Evolutionary conservation across 2,888 invertebrate genomes (phyloP).

Genomic region (Platerodrilus igneus): DNA sequence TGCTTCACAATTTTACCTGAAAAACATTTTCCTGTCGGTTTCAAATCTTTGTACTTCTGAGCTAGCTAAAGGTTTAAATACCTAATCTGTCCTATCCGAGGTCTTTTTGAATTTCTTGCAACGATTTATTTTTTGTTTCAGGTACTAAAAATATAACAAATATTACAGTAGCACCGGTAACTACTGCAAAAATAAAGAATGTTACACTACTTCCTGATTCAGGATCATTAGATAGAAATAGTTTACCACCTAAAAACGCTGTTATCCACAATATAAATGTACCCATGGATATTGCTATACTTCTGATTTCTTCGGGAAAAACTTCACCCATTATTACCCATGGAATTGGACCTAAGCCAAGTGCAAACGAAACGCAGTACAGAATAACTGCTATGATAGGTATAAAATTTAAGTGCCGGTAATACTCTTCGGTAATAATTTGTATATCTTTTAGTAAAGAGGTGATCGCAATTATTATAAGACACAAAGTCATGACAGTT

Average conservation of each 20-base stretch:
- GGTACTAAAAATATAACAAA: constrained; percentile 65
- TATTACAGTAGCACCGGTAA: constrained; percentile 58
- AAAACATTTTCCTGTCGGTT: no score
- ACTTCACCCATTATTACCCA: constrained; percentile 75
- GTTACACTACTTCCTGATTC: constrained; percentile 57
- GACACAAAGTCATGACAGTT: constrained; percentile 61
- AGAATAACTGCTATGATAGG: constrained; percentile 65
- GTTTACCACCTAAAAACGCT: constrained; percentile 69
- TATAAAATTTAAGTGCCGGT: constrained; percentile 59
- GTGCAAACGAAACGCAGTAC: constrained; percentile 73
- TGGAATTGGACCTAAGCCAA: constrained; percentile 79
- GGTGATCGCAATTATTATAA: constrained; percentile 62
- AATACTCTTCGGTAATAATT: constrained; percentile 35
- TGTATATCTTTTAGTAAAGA: constrained; percentile 47
- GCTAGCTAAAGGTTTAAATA: no score
- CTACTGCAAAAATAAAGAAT: constrained; percentile 66
- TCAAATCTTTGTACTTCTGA: no score
- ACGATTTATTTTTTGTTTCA: constrained; percentile 33
- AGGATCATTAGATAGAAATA: constrained; percentile 54
- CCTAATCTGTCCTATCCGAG: no score
- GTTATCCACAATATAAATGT: constrained; percentile 72
- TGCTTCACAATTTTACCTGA: no score
- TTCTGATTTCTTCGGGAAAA: constrained; percentile 71
- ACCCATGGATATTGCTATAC: constrained; percentile 66
- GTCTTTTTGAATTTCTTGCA: constrained; percentile 28